A percentile compares a stretch with the other conserved stretches of the same genome.
Evolutionary conservation across 1,140 invertebrate species (phyloP).

Genomic region (Lycorma delicatula): DNA sequence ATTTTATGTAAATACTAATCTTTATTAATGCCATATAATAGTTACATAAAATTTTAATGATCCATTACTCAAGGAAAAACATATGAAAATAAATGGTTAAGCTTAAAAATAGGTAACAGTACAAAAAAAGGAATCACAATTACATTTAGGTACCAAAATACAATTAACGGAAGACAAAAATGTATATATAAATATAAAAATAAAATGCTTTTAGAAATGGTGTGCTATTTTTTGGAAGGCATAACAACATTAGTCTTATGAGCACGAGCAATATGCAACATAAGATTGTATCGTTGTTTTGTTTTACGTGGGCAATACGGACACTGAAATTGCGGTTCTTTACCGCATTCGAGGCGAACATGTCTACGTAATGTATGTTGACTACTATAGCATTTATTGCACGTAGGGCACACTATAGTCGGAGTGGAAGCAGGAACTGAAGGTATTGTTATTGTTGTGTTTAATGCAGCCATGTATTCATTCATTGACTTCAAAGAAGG

Average conservation of each 20-base stretch:
- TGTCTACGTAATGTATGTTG: slow-evolving; percentile 44
- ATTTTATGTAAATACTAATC: no score
- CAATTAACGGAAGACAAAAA: no score
- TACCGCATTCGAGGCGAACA: slow-evolving; percentile 44
- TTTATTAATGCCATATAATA: no score
- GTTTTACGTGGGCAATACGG: slow-evolving; percentile 28
- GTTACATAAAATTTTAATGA: no score
- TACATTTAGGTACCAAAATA: not conserved
- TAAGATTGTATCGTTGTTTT: slow-evolving; percentile 26
- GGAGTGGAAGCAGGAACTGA: not conserved
- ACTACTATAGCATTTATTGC: slow-evolving; percentile 43
- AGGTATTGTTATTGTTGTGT: not conserved
- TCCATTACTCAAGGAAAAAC: no score
- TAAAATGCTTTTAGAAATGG: no score
- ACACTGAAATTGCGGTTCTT: slow-evolving; percentile 42
- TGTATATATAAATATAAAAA: no score
- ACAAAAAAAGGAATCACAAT: no score
- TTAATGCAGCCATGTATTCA: not conserved
- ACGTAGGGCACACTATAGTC: slow-evolving; percentile 40
- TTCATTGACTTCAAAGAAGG: not conserved
- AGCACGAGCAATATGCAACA: slow-evolving; percentile 23
- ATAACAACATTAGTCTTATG: slow-evolving; percentile 19
- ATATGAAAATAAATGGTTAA: no score
- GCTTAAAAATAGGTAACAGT: no score
- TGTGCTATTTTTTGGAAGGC: no score